Base-by-base conservation (phyloP, 1,140 invertebrate species). In the Drosophila nigrodunni region DNA sequence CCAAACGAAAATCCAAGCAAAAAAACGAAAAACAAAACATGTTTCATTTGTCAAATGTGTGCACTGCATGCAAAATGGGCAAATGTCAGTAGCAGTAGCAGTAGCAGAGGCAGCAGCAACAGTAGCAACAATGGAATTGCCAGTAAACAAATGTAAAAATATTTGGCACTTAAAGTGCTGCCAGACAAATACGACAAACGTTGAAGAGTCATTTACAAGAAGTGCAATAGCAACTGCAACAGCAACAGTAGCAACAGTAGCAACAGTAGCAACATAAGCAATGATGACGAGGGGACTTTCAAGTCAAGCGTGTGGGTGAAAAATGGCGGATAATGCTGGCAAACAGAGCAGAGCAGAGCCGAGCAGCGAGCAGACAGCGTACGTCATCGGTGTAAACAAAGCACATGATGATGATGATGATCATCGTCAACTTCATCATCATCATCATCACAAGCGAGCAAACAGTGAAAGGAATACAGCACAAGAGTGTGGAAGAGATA, bases 111-210 rank as follows among this genome's bases (percentile, higher is more conserved):
- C 10, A 55, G 58, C 58, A 62, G 49, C 54, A 61, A 35, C 47
- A 55, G 7, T 39, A 44, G 18, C 34, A 65, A n/a, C 69, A 74
- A 61, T 37, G 57, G 62, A 62, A 80, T 55, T 74, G 62, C 52
- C 76, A 67, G 72, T 67, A 77, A 80, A 77, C 80, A 87, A 88
- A 88, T 89, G 85, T 80, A 80, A 89, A 88, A 88, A 89, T 88
- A 89, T 88, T 89, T 83, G 83, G 80, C 83, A 88, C 83, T 88
- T 78, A 89, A 89, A 89, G 83, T 88, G 81, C 71, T 80, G 81
- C 83, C 83, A 88, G 82, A 87, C 80, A 87, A 87, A 88, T 88
- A 83, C 83, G 83, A 87, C 80, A 87, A 87, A 88, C 85, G 80
- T 88, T 88, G 85, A 88, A 88, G 85, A 80, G 83, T 83, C 83